These are phyloP conservation scores for Zeus faber DNA, from an alignment of 2,113 vertebrate genomes.

Conservation along the genomic window DNA sequence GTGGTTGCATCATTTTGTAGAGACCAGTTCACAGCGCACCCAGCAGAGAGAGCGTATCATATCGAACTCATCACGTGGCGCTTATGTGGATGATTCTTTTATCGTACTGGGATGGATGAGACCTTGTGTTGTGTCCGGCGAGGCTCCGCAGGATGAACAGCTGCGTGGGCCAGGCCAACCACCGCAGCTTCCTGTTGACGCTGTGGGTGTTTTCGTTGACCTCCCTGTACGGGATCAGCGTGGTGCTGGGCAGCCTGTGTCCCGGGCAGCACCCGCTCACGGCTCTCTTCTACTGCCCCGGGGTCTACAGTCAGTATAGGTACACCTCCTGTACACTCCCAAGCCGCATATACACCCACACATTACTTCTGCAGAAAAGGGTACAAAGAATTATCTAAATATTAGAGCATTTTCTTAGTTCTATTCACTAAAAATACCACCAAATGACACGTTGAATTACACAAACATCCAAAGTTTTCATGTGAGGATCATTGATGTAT, in stretches of 20 bases:
- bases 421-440: not conserved
- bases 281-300: constrained; percentile 92
- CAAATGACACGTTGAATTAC: too few species aligned
- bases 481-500: too few species aligned
- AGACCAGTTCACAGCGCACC: too few species aligned
- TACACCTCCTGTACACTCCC: too few species aligned
- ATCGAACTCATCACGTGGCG: too few species aligned
- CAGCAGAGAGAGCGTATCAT: too few species aligned
- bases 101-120: too few species aligned
- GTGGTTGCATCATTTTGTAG: too few species aligned
- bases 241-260: constrained; percentile 88
- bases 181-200: constrained; percentile 89
- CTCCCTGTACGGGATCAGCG: constrained; percentile 86
- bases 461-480: too few species aligned
- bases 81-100: too few species aligned
- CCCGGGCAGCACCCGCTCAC: constrained; percentile 74
- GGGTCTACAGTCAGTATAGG: constrained; percentile 89
- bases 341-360: not conserved
- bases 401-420: not conserved
- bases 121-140: constrained; percentile 21
- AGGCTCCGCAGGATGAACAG: constrained; percentile 89
- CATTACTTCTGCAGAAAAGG: not conserved
- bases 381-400: not conserved
- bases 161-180: constrained; percentile 94
- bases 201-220: constrained; percentile 88